Evolutionary conservation across 2,888 invertebrate species (phyloP).

Genomic region (Allacma fusca): DNA sequence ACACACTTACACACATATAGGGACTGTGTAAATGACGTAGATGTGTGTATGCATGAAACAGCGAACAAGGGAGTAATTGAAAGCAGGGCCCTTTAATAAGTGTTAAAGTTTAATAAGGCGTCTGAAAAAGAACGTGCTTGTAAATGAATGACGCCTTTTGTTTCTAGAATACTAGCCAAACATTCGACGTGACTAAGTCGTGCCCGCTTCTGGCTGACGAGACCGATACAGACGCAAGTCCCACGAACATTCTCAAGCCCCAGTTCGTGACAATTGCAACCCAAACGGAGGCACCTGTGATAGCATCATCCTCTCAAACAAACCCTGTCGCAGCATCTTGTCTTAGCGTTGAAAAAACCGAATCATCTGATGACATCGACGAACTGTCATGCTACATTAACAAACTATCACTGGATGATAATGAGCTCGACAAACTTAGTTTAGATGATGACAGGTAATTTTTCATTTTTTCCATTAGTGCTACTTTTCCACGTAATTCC

Average conservation of each 20-base stretch:
- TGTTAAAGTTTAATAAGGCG: too few species aligned
- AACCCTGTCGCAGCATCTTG: slow-evolving; percentile 2
- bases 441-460: slow-evolving; percentile 56
- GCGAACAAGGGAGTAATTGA: background rate
- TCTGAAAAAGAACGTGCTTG: too few species aligned
- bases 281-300: slow-evolving; percentile 42
- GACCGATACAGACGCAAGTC: background rate
- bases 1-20: too few species aligned
- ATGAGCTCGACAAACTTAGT: slow-evolving; percentile 55
- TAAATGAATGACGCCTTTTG: background rate
- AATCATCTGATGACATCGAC: slow-evolving; percentile 16
- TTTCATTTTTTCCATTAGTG: background rate
- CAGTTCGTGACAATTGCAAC: slow-evolving; percentile 37
- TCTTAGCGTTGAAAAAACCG: background rate
- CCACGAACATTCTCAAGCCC: slow-evolving; percentile 24
- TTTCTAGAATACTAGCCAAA: slow-evolving; percentile 32
- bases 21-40: too few species aligned
- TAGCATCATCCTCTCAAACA: slow-evolving; percentile 21
- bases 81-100: background rate
- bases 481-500: background rate
- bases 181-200: slow-evolving; percentile 40
- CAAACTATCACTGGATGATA: slow-evolving; percentile 42
- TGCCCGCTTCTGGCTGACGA: slow-evolving; percentile 41
- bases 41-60: too few species aligned
- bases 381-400: slow-evolving; percentile 18